phyloP scores from a whole-genome alignment of 2,888 invertebrate species.

The Nesidiocoris tenuis region DNA sequence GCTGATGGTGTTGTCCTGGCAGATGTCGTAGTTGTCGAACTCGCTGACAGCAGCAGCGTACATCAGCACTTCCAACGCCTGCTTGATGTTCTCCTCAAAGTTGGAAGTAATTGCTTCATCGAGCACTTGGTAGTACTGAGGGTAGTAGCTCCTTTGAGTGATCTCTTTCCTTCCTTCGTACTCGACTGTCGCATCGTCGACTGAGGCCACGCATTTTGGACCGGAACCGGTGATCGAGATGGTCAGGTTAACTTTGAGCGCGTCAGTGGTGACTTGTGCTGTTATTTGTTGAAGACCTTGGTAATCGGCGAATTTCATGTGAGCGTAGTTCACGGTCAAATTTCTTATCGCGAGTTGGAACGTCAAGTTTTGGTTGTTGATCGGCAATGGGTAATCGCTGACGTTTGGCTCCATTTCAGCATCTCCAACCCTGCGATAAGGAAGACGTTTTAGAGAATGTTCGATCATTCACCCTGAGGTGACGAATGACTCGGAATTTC shows the following conservation, averaged over 20 bases:
- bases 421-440: too few relatives aligned
- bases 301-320: conserved; percentile 2
- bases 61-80: conserved; percentile 3
- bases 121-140: neutral
- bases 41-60: conserved; percentile 6
- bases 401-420: too few relatives aligned
- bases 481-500: too few relatives aligned
- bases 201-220: neutral
- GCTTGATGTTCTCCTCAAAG: conserved; percentile 4
- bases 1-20: too few relatives aligned
- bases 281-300: conserved; percentile 4
- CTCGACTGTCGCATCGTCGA: neutral
- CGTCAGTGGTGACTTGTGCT: conserved; percentile 1
- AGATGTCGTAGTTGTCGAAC: conserved; percentile 17
- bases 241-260: neutral
- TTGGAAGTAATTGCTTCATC: neutral
- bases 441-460: too few relatives aligned
- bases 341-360: conserved; percentile 1
- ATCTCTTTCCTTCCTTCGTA: neutral
- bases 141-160: neutral
- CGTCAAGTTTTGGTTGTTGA: neutral
- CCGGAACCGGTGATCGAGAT: neutral
- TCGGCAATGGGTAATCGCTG: too few relatives aligned
- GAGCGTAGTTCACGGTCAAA: neutral
- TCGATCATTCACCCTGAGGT: too few relatives aligned